Conservation (phyloP, 2,797 vertebrate genomes). For the Halcyon leucocephala region DNA sequence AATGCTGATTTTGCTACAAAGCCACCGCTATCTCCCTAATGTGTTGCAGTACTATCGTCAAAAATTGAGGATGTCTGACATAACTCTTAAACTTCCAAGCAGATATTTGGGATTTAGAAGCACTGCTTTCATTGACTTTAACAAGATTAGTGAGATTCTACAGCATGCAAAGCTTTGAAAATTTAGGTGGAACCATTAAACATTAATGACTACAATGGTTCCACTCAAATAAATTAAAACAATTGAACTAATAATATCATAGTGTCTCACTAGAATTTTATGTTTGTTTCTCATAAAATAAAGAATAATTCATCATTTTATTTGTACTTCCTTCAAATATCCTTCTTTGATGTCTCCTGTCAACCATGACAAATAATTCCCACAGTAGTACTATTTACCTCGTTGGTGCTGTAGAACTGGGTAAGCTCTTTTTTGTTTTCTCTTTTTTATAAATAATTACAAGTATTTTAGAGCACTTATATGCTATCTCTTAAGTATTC, state of each 20-base stretch:
- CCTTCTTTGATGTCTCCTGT: background rate
- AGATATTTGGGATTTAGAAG: background rate
- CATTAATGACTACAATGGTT: background rate
- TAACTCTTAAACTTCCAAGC: background rate
- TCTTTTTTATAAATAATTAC: background rate
- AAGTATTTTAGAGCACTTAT: background rate
- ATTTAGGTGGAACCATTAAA: background rate
- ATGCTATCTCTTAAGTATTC: background rate
- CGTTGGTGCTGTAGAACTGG: background rate
- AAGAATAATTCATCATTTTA: background rate
- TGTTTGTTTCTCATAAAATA: background rate
- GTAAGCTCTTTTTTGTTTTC: background rate
- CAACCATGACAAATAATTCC: background rate
- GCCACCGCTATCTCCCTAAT: background rate
- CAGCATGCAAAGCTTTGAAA: background rate
- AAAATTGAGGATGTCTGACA: background rate
- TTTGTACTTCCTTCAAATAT: background rate
- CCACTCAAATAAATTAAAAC: background rate
- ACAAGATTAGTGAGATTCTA: slow-evolving; percentile 4
- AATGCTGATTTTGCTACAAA: background rate
- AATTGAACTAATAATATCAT: background rate
- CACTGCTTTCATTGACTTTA: background rate
- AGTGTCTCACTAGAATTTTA: background rate
- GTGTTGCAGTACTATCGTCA: background rate
- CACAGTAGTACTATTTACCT: background rate